A percentile compares a stretch with the other conserved stretches of the same genome.
phyloP scores from a whole-genome alignment of 2,888 invertebrate species.

The Flexamia atlantica region DNA sequence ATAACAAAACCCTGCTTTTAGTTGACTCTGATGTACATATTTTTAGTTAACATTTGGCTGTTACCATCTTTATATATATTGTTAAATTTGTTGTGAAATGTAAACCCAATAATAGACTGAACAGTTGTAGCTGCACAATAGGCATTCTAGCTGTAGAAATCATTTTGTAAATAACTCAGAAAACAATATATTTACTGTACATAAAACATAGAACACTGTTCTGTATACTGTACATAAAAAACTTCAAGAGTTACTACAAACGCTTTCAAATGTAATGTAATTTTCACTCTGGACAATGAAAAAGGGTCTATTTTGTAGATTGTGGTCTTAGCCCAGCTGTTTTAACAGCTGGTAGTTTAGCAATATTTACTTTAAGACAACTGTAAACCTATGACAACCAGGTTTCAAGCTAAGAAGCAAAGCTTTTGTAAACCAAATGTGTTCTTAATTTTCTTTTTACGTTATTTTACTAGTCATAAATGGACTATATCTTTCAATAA shows the following conservation, averaged over 20 bases:
- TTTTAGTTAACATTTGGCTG: constrained; percentile 31
- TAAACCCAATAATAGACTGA: constrained; percentile 28
- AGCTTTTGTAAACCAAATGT: constrained; percentile 41
- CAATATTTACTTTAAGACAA: neutral
- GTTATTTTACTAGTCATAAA: too few relatives aligned
- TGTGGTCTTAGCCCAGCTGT: constrained; percentile 23
- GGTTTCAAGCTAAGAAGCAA: constrained; percentile 34
- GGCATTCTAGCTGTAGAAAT: constrained; percentile 38
- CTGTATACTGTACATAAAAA: constrained; percentile 4
- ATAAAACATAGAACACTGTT: neutral
- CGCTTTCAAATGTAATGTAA: neutral
- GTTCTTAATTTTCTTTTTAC: constrained; percentile 22
- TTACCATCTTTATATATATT: constrained; percentile 46
- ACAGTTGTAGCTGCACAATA: constrained; percentile 45
- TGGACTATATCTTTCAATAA: constrained; percentile 4
- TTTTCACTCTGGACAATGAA: neutral
- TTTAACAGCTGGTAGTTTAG: constrained; percentile 11
- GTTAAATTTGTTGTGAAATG: constrained; percentile 25
- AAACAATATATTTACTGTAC: neutral
- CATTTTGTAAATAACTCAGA: constrained; percentile 36
- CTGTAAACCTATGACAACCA: constrained; percentile 48
- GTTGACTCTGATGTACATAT: neutral
- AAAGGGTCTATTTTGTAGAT: constrained; percentile 30
- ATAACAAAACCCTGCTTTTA: constrained; percentile 3
- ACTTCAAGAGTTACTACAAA: neutral